phyloP scores from a whole-genome alignment of 2,113 vertebrate species.

The Pristiophorus japonicus region DNA sequence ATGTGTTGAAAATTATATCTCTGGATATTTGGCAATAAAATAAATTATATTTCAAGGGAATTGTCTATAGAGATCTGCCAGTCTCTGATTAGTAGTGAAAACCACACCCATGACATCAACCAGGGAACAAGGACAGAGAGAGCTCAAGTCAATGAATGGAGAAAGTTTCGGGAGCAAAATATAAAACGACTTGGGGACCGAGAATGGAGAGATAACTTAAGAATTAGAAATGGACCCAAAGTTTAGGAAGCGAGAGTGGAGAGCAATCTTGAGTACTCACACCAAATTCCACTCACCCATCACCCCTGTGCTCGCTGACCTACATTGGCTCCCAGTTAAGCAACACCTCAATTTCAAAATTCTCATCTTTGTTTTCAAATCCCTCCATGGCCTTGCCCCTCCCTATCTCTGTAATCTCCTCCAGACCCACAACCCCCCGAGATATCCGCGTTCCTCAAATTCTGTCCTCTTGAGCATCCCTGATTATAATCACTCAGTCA shows the following conservation, averaged over 20 bases:
- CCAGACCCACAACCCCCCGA: no score
- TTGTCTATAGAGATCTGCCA: no score
- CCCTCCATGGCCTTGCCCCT: no score
- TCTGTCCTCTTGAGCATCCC: no score
- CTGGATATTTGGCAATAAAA: not conserved
- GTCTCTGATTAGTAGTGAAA: not conserved
- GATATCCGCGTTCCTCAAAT: no score
- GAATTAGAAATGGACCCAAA: not conserved
- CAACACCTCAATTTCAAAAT: no score
- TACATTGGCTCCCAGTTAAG: no score
- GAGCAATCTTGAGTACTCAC: not conserved
- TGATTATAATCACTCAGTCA: no score
- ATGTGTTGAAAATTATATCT: not conserved
- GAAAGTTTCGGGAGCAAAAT: not conserved
- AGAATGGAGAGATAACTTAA: not conserved
- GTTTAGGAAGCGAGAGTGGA: not conserved
- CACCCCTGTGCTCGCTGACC: no score
- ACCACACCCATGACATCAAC: not conserved
- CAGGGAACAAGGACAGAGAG: not conserved
- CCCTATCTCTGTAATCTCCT: no score
- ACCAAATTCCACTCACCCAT: no score
- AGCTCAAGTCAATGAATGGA: not conserved
- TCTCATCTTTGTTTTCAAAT: no score
- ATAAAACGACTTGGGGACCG: not conserved
- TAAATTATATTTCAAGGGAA: not conserved